These are phyloP conservation scores for Pocillopora grandis DNA, from an alignment of 92 coral and sea anemone species.

Conservation along the genomic window DNA sequence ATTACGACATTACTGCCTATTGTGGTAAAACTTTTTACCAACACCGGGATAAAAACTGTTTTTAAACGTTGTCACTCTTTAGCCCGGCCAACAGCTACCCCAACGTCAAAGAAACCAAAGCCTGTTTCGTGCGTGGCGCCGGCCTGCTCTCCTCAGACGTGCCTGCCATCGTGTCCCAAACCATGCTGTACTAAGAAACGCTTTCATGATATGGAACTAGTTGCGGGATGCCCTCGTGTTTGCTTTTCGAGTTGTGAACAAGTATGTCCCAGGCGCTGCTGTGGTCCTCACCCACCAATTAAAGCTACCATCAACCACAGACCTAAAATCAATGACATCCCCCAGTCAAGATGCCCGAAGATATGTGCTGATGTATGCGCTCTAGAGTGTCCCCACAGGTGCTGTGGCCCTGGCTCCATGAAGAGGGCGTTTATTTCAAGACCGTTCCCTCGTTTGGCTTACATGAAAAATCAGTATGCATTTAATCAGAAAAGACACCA, in stretches of 20 bases:
- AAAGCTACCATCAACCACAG: constrained; percentile 33
- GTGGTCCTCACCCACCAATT: constrained; percentile 84
- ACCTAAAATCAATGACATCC: constrained; percentile 66
- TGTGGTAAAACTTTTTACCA: no score
- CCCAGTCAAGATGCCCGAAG: constrained; percentile 58
- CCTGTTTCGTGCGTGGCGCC: constrained; percentile 28
- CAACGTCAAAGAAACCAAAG: constrained; percentile 8
- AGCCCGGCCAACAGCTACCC: constrained; percentile 8
- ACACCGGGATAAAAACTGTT: neutral
- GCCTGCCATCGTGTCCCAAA: constrained; percentile 35
- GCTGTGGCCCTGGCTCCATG: constrained; percentile 90
- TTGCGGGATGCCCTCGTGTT: constrained; percentile 65
- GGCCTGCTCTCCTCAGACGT: constrained; percentile 20
- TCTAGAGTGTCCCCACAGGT: constrained; percentile 91
- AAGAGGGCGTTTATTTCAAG: constrained; percentile 51
- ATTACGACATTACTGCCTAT: no score
- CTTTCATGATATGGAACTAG: constrained; percentile 17
- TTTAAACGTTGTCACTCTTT: neutral
- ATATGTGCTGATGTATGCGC: constrained; percentile 89
- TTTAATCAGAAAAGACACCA: constrained; percentile 9
- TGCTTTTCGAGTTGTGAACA: constrained; percentile 77
- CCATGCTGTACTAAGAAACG: constrained; percentile 24
- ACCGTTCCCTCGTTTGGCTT: constrained; percentile 25
- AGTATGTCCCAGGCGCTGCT: constrained; percentile 89
- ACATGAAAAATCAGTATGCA: constrained; percentile 34